These are phyloP conservation scores for Chymomyza fuscimana DNA, from an alignment of 2,888 invertebrate genomes.

Conservation along the genomic window DNA sequence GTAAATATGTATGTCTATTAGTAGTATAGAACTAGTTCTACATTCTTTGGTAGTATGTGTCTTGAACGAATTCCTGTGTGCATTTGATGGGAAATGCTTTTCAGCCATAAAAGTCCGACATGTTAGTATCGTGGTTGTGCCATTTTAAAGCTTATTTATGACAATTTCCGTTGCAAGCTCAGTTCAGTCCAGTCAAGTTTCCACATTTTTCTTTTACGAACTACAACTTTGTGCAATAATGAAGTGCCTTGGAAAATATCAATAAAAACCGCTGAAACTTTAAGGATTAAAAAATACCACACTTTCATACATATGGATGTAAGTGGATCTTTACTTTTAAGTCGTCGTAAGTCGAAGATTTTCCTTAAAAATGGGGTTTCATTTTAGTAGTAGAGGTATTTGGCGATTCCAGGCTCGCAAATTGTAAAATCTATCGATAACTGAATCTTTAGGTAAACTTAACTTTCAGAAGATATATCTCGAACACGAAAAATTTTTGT, in stretches of 20 bases:
- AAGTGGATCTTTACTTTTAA: too few species aligned
- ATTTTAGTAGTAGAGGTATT: too few species aligned
- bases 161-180: conserved; percentile 11
- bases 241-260: neutral
- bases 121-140: neutral
- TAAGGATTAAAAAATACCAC: too few species aligned
- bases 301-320: too few species aligned
- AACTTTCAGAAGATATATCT: too few species aligned
- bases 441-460: too few species aligned
- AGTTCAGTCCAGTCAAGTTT: neutral
- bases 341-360: too few species aligned
- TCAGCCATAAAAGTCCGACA: neutral
- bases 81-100: conserved; percentile 16
- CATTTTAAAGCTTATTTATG: conserved; percentile 15
- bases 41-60: conserved; percentile 10
- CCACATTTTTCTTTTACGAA: neutral
- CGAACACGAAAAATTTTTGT: too few species aligned
- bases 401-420: too few species aligned
- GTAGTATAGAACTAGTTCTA: too few species aligned
- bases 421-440: too few species aligned
- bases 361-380: too few species aligned
- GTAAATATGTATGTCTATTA: neutral
- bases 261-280: neutral
- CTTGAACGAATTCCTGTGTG: conserved; percentile 26
- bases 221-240: neutral